These are phyloP conservation scores for Macroteleia sp. DNA, from an alignment of 2,888 invertebrate genomes.

Conservation along the genomic window DNA sequence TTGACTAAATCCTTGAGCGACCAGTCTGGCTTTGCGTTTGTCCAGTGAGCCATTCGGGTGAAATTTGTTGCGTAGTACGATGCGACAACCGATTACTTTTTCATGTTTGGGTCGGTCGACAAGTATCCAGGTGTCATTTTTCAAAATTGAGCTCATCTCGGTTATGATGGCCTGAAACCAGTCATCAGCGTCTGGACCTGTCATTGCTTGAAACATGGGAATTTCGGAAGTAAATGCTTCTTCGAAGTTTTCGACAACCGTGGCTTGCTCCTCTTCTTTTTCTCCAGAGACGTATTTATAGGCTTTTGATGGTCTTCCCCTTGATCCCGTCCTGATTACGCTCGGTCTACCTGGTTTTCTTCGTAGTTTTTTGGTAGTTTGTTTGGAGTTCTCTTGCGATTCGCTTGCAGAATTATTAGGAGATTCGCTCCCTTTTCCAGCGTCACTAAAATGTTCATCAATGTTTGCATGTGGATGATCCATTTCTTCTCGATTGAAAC, in stretches of 20 bases:
- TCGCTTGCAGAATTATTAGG: too few relatives aligned
- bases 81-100: background rate
- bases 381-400: too few relatives aligned
- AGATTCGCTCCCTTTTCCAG: too few relatives aligned
- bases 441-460: too few relatives aligned
- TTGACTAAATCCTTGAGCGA: slow-evolving; percentile 1
- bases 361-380: too few relatives aligned
- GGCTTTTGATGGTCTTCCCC: slow-evolving; percentile 4
- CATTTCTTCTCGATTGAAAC: too few relatives aligned
- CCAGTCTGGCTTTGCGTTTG: background rate
- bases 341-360: too few relatives aligned
- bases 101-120: background rate
- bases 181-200: background rate
- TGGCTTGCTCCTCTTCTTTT: background rate
- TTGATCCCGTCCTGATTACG: too few relatives aligned
- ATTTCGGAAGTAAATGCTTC: background rate
- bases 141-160: background rate
- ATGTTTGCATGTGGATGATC: too few relatives aligned
- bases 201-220: background rate
- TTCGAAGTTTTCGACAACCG: background rate
- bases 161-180: background rate
- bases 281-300: background rate
- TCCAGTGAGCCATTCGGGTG: background rate
- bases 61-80: background rate
- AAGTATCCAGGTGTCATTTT: background rate